These are phyloP conservation scores for Coelogynopora nodosa DNA, from an alignment of 2,888 invertebrate species.

Conservation along the genomic window DNA sequence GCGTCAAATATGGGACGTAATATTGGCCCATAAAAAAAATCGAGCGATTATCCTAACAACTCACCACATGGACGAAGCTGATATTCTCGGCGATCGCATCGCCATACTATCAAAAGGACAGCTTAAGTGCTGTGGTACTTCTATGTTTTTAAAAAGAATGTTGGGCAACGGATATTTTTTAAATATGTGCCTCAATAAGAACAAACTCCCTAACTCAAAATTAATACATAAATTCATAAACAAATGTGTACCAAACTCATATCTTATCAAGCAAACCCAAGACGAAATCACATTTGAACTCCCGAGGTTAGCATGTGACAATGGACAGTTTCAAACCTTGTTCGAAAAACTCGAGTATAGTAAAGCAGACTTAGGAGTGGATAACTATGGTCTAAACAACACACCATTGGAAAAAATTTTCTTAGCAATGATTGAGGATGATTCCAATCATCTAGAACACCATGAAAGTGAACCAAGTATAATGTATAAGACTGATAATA, in stretches of 20 bases:
- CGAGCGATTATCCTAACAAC: slow-evolving; percentile 64
- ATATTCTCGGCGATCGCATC: slow-evolving; percentile 64
- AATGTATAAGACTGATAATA: too few relatives aligned
- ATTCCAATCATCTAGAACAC: neutral
- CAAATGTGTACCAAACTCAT: neutral
- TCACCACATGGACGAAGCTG: slow-evolving; percentile 66
- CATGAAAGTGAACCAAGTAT: too few relatives aligned
- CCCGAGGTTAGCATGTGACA: neutral
- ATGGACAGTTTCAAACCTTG: neutral
- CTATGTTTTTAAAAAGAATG: slow-evolving; percentile 27
- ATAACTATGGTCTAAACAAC: neutral
- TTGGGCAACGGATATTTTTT: slow-evolving; percentile 35
- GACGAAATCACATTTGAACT: neutral
- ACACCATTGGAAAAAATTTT: neutral
- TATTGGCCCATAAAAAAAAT: slow-evolving; percentile 67
- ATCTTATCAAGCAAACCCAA: neutral
- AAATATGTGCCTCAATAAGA: neutral
- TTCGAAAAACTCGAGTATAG: neutral
- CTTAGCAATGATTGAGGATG: neutral
- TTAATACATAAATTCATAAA: neutral
- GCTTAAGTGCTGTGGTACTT: slow-evolving; percentile 49
- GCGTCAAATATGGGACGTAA: slow-evolving; percentile 73
- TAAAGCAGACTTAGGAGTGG: neutral
- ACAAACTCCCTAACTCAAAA: neutral
- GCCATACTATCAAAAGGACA: slow-evolving; percentile 63